Evolutionary conservation across 2,888 invertebrate species (phyloP).

Genomic region (Osmoderma eremita): DNA sequence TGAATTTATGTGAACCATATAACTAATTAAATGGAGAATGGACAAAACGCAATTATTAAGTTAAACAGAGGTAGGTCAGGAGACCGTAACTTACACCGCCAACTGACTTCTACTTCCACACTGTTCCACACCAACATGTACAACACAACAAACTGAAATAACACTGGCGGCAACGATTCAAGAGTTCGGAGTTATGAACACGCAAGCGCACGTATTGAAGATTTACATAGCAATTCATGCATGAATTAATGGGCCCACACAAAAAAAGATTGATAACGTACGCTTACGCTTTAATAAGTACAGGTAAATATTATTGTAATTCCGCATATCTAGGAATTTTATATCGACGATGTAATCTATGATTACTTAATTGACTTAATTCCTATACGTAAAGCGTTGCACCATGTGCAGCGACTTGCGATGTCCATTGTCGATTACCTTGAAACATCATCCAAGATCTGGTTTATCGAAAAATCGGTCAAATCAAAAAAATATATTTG

Average conservation of each 20-base stretch:
- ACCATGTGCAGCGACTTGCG: too few species aligned
- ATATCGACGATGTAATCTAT: too few species aligned
- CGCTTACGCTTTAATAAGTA: not conserved
- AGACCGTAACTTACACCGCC: constrained; percentile 21
- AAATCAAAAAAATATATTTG: too few species aligned
- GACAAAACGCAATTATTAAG: not conserved
- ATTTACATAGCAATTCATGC: constrained; percentile 26
- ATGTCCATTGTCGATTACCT: constrained; percentile 5
- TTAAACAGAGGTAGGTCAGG: constrained; percentile 19
- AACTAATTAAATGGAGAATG: too few species aligned
- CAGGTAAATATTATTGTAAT: constrained; percentile 13
- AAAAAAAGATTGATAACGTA: constrained; percentile 3
- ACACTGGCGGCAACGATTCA: constrained; percentile 26
- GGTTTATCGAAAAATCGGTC: not conserved
- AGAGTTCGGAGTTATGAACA: constrained; percentile 11
- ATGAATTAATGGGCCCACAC: constrained; percentile 10
- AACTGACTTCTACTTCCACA: constrained; percentile 26
- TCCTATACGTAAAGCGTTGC: too few species aligned
- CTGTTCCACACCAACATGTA: constrained; percentile 26
- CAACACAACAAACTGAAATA: constrained; percentile 37
- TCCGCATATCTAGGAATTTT: not conserved
- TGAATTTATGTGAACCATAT: too few species aligned
- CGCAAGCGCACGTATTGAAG: constrained; percentile 31
- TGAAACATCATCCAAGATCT: not conserved
- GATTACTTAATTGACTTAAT: too few species aligned